Conservation (phyloP, 2,797 vertebrate genomes). For the Pseudochaenichthys georgianus region DNA sequence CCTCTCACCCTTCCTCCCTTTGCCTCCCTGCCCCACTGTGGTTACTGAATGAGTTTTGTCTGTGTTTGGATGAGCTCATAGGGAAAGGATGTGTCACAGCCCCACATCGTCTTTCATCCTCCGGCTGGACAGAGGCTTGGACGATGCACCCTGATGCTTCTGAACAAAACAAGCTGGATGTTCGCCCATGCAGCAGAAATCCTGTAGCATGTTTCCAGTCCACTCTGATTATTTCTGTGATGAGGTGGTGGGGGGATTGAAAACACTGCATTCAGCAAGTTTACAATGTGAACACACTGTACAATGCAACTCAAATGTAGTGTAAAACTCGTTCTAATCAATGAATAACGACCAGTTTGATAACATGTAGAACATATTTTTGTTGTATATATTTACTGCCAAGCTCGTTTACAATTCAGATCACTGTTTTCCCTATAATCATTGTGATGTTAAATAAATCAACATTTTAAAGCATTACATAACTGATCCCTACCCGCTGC, state of each 20-base stretch:
- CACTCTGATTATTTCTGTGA: background rate
- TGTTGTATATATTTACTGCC: no score
- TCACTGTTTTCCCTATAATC: no score
- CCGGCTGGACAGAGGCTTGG: slow-evolving; percentile 32
- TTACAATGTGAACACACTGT: background rate
- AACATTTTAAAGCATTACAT: no score
- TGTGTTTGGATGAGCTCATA: slow-evolving; percentile 68
- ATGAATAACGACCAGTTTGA: no score
- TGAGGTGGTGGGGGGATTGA: background rate
- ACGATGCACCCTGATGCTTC: slow-evolving; percentile 12
- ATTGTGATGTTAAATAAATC: no score
- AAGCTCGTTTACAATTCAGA: no score
- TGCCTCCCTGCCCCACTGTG: slow-evolving; percentile 9
- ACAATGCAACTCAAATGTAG: background rate
- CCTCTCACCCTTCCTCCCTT: background rate
- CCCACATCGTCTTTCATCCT: slow-evolving; percentile 35
- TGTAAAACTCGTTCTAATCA: no score
- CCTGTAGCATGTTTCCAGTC: background rate
- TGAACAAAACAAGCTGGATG: slow-evolving; percentile 28
- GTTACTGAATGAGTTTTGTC: slow-evolving; percentile 40
- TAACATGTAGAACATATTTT: no score
- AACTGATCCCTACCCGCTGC: no score
- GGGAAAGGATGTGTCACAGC: slow-evolving; percentile 42
- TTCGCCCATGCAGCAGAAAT: background rate
- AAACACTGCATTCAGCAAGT: background rate